A percentile compares a stretch with the other conserved stretches of the same genome.
These are phyloP conservation scores for Vulpes ferrilata DNA, from an alignment of 2,113 vertebrate species.

Conservation along the genomic window DNA sequence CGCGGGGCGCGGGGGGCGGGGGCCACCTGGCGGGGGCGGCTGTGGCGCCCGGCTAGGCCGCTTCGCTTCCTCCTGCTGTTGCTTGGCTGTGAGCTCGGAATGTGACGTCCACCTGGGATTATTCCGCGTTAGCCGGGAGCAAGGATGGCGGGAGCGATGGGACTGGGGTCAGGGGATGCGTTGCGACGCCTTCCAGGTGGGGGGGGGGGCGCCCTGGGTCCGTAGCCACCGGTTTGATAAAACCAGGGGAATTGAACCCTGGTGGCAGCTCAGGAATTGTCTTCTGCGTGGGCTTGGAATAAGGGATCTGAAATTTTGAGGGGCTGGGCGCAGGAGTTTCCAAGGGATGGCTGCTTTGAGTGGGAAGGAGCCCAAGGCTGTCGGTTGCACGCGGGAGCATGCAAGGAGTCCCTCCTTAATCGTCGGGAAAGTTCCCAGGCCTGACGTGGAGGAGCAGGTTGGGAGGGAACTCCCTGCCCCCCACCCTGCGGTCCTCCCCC, in stretches of 20 bases:
- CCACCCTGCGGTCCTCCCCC: fast-evolving
- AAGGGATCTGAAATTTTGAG: neutral
- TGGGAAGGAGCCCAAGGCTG: neutral
- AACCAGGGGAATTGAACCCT: slow-evolving; percentile 32
- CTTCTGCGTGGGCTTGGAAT: neutral
- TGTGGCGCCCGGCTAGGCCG: neutral
- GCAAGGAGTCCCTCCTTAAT: neutral
- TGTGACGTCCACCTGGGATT: neutral
- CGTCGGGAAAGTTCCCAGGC: neutral
- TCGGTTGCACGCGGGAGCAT: neutral
- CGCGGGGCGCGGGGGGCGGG: too few species aligned
- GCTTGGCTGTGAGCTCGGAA: slow-evolving; percentile 31
- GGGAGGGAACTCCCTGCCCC: neutral
- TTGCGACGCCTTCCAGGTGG: neutral
- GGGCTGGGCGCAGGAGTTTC: neutral
- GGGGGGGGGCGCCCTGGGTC: neutral
- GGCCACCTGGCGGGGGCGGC: neutral
- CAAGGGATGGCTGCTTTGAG: slow-evolving; percentile 9
- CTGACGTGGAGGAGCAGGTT: neutral
- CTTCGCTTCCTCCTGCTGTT: slow-evolving; percentile 2
- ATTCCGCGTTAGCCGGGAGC: neutral
- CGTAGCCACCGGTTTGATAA: neutral
- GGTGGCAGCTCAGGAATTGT: neutral
- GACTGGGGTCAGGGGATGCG: neutral
- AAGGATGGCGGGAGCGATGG: neutral